Conservation (phyloP, 2,797 vertebrate genomes). For the Typhlichthys eigenmanni region DNA sequence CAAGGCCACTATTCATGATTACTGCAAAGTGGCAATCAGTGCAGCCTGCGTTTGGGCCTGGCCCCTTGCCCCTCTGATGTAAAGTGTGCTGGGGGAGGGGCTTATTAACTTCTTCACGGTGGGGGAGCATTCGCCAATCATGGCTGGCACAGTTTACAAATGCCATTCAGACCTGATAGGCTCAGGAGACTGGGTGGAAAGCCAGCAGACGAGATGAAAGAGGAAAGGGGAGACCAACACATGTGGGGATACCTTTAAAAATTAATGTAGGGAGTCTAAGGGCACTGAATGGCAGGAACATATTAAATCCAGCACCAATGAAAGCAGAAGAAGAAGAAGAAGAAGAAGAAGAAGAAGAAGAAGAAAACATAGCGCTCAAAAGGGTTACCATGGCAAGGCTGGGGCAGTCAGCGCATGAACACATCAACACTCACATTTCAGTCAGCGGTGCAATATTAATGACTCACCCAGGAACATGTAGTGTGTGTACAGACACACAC, state of each 20-base stretch:
- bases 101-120: conserved; percentile 48
- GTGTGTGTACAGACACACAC: neutral
- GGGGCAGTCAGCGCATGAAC: conserved; percentile 20
- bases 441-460: conserved; percentile 25
- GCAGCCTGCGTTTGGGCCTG: conserved; percentile 35
- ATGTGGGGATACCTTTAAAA: conserved; percentile 19
- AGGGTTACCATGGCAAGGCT: conserved; percentile 24
- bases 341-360: neutral
- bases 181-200: conserved; percentile 12
- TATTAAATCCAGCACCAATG: neutral
- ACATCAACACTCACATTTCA: conserved; percentile 34
- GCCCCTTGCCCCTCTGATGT: conserved; percentile 39
- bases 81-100: conserved; percentile 33
- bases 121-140: conserved; percentile 36
- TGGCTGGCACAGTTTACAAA: conserved; percentile 31
- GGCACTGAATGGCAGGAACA: conserved; percentile 6
- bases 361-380: conserved; percentile 14
- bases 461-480: conserved; percentile 42
- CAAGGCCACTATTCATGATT: conserved; percentile 53
- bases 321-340: conserved; percentile 8
- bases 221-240: conserved; percentile 26
- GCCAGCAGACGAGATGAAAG: conserved; percentile 14
- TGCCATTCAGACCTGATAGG: conserved; percentile 35
- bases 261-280: conserved; percentile 14
- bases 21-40: conserved; percentile 59